These are phyloP conservation scores for Tenodera sinensis DNA, from an alignment of 2,888 invertebrate genomes.

Conservation along the genomic window DNA sequence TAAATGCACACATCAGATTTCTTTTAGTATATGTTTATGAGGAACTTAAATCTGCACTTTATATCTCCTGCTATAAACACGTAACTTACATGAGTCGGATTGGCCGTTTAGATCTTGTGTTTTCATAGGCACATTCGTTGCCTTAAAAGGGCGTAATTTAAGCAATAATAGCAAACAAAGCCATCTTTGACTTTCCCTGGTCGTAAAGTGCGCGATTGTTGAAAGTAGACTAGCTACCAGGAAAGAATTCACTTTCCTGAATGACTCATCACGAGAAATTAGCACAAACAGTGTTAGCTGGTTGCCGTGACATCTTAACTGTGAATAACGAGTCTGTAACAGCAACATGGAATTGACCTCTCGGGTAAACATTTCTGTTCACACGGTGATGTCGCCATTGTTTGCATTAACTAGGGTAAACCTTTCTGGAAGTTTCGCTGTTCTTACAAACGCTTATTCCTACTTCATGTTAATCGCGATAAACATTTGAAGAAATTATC, in stretches of 20 bases:
- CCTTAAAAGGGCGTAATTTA: no score
- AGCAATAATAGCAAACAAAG: no score
- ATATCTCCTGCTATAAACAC: no score
- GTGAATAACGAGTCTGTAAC: not conserved
- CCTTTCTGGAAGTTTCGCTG: not conserved
- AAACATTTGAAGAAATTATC: no score
- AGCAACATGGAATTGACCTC: not conserved
- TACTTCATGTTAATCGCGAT: no score
- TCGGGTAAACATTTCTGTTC: not conserved
- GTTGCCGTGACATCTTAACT: not conserved
- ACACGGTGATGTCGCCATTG: not conserved
- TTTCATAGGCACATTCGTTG: no score
- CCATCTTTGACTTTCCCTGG: not conserved
- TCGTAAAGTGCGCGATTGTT: not conserved
- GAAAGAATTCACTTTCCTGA: not conserved
- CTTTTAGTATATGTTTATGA: no score
- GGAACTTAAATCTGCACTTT: no score
- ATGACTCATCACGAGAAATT: not conserved
- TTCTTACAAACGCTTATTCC: no score
- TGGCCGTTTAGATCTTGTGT: no score
- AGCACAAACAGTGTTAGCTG: not conserved
- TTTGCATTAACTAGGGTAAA: not conserved
- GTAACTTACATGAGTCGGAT: no score
- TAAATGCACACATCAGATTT: no score
- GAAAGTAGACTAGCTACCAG: not conserved